Percentiles rank a stretch among this genome's conserved stretches.
Conservation (phyloP, 1,140 invertebrate genomes). For the Artemia franciscana region DNA sequence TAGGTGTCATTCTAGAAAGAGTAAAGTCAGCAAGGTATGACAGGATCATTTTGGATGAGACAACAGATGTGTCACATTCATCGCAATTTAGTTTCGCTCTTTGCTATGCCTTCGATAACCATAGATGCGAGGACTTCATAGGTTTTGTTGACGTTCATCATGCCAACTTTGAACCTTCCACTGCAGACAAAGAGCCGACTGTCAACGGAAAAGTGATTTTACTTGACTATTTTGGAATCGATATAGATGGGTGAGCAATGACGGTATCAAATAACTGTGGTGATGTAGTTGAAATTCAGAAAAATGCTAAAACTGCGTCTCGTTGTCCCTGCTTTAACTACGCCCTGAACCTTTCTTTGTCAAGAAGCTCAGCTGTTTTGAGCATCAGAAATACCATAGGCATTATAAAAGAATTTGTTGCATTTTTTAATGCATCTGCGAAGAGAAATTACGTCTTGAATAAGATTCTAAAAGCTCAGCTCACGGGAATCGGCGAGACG, state of each 20-base stretch:
- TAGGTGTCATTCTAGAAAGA: too few relatives aligned
- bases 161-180: neutral
- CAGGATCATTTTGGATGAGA: neutral
- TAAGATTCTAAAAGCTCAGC: too few relatives aligned
- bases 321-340: neutral
- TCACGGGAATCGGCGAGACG: too few relatives aligned
- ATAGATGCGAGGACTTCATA: neutral
- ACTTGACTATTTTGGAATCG: neutral
- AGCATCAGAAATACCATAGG: neutral
- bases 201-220: neutral
- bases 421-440: neutral
- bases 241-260: neutral
- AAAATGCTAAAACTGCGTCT: neutral
- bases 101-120: neutral
- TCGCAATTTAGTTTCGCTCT: neutral
- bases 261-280: neutral
- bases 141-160: neutral
- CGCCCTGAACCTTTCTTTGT: neutral
- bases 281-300: neutral
- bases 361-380: neutral
- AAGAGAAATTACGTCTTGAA: too few relatives aligned
- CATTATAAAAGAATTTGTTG: neutral
- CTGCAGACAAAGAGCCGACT: neutral
- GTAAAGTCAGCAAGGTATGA: neutral
- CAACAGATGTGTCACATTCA: neutral